These are phyloP conservation scores for Mesochorus sp. DNA, from an alignment of 2,888 invertebrate genomes.

Conservation along the genomic window DNA sequence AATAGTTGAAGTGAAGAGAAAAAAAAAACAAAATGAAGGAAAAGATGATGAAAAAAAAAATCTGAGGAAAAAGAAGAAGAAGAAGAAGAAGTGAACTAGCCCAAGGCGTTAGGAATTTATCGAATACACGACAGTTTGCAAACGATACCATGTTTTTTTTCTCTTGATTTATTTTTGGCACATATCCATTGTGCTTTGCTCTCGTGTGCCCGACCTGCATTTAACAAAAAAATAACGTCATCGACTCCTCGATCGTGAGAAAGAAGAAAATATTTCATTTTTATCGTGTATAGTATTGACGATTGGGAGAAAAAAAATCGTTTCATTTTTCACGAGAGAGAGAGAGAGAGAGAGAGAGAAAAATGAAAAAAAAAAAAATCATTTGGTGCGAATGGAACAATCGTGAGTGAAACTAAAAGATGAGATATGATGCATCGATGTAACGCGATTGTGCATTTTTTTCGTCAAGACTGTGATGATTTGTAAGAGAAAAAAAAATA, in stretches of 20 bases:
- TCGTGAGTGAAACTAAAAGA: conserved; percentile 8
- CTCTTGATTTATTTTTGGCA: not conserved
- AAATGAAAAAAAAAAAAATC: conserved; percentile 18
- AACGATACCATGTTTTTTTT: conserved; percentile 42
- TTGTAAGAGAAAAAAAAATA: conserved; percentile 24
- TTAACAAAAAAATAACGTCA: conserved; percentile 31
- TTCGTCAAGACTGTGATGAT: conserved; percentile 61
- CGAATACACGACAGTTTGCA: conserved; percentile 62
- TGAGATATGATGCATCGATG: conserved; percentile 46
- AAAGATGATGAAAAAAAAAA: conserved; percentile 54
- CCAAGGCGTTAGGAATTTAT: conserved; percentile 81
- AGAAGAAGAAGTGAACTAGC: not conserved
- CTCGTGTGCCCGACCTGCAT: conserved; percentile 55
- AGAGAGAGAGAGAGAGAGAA: conserved; percentile 2
- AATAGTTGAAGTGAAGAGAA: conserved; percentile 71
- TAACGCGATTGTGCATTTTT: conserved; percentile 50
- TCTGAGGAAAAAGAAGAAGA: conserved; percentile 61
- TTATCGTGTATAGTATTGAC: conserved; percentile 26
- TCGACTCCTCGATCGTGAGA: not conserved
- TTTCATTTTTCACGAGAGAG: conserved; percentile 13
- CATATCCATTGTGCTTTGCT: conserved; percentile 25
- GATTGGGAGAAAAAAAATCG: not conserved
- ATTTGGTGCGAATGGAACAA: conserved; percentile 23
- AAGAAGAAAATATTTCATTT: conserved; percentile 3
- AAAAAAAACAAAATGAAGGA: conserved; percentile 27